These are phyloP conservation scores for Neodontobutis hainanensis DNA, from an alignment of 2,113 vertebrate genomes.

Conservation along the genomic window DNA sequence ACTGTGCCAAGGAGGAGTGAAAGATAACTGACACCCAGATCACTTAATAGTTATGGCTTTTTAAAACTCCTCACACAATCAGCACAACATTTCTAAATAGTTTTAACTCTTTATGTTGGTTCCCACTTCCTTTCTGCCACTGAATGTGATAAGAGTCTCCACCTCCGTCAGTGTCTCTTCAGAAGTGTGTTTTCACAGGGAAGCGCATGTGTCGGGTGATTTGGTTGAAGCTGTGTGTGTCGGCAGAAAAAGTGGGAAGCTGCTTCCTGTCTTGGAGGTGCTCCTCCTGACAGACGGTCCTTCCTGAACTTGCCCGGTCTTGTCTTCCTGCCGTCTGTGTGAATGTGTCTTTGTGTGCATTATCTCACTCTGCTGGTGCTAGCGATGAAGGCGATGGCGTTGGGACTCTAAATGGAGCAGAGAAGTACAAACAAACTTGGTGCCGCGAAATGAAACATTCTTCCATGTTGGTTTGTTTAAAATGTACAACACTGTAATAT, in stretches of 20 bases:
- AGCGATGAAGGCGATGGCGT: constrained; percentile 9
- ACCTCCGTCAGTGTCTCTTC: constrained; percentile 1
- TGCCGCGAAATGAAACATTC: constrained; percentile 40
- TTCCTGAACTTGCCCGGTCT: constrained; percentile 51
- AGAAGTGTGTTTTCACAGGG: constrained; percentile 44
- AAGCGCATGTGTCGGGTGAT: constrained; percentile 49
- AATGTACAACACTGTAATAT: not conserved
- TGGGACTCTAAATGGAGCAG: constrained; percentile 31
- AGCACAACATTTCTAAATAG: not conserved
- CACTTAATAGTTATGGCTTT: not conserved
- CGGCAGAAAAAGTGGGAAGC: not conserved
- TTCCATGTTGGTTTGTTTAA: constrained; percentile 22
- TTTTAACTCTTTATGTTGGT: not conserved
- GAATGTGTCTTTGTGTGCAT: constrained; percentile 26
- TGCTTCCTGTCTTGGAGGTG: constrained; percentile 48
- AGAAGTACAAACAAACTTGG: constrained; percentile 30
- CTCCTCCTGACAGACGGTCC: constrained; percentile 23
- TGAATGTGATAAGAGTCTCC: constrained; percentile 8
- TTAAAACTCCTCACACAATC: not conserved
- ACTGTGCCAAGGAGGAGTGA: constrained; percentile 30
- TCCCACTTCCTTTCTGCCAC: not conserved
- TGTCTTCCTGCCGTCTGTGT: constrained; percentile 15
- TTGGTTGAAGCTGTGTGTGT: constrained; percentile 16
- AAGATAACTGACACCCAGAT: constrained; percentile 37
- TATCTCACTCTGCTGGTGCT: constrained; percentile 19